phyloP scores from a whole-genome alignment of 2,113 vertebrate genomes.

The Triplophysa rosa region DNA sequence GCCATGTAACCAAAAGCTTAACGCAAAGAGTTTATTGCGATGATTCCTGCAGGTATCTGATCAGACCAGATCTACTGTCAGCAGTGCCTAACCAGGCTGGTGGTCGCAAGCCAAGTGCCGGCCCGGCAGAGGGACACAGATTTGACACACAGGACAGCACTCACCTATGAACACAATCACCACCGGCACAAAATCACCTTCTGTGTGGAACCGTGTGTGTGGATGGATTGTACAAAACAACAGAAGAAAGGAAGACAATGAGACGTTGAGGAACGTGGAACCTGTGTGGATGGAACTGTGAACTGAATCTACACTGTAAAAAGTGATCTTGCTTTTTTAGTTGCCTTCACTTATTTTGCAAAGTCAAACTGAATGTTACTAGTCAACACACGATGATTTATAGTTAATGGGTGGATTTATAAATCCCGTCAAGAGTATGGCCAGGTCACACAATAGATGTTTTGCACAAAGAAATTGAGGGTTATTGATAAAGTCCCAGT shows the following conservation, averaged over 20 bases:
- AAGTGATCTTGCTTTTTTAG: conserved; percentile 26
- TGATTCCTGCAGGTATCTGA: conserved; percentile 73
- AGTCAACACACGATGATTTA: not conserved
- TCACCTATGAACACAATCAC: conserved; percentile 71
- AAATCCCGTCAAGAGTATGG: too few species aligned
- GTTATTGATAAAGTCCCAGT: too few species aligned
- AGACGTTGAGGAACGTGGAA: not conserved
- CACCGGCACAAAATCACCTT: conserved; percentile 30
- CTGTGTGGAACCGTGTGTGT: not conserved
- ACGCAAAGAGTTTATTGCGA: not conserved
- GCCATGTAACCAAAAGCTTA: too few species aligned
- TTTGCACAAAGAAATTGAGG: not conserved
- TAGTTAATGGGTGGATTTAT: not conserved
- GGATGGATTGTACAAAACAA: not conserved
- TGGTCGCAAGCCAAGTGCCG: conserved; percentile 68
- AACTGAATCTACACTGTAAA: conserved; percentile 34
- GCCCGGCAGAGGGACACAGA: conserved; percentile 70
- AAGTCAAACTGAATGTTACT: not conserved
- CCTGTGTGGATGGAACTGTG: conserved; percentile 31
- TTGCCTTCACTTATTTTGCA: conserved; percentile 4
- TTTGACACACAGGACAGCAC: conserved; percentile 79
- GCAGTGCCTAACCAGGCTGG: conserved; percentile 73
- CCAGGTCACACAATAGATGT: not conserved
- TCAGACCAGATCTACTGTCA: conserved; percentile 80
- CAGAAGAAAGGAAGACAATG: not conserved